Percentiles rank a stretch among this genome's conserved stretches.
Conservation (phyloP, 2,113 vertebrate species). For the Scatophagus argus region DNA sequence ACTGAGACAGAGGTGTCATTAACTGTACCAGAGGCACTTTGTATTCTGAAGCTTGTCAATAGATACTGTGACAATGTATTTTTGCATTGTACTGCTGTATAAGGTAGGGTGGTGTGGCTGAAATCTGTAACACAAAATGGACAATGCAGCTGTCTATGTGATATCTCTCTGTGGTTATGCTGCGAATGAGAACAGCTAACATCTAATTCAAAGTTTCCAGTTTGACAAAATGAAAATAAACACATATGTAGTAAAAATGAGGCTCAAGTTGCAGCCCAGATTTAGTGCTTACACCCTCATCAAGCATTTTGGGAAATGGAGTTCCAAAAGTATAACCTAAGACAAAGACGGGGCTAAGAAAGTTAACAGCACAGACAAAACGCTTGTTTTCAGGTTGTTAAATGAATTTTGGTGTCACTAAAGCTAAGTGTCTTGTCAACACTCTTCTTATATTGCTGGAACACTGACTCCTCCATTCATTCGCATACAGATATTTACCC, state of each 20-base stretch:
- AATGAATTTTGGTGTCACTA: too few relatives aligned
- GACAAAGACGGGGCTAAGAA: background rate
- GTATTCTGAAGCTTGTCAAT: slow-evolving; percentile 31
- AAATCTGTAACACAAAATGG: background rate
- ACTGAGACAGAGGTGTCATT: slow-evolving; percentile 30
- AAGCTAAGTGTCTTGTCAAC: background rate
- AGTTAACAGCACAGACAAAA: background rate
- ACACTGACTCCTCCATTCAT: background rate
- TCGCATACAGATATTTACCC: background rate
- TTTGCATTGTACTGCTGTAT: background rate
- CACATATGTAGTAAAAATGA: too few relatives aligned
- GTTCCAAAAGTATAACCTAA: background rate
- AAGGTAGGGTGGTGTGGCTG: background rate
- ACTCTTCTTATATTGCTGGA: background rate
- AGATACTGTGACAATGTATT: background rate
- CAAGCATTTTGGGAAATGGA: background rate
- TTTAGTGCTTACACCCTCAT: too few relatives aligned
- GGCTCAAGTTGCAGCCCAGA: too few relatives aligned
- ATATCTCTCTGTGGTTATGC: too few relatives aligned
- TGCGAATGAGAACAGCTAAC: too few relatives aligned
- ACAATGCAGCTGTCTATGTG: too few relatives aligned
- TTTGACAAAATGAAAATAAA: too few relatives aligned
- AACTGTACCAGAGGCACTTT: slow-evolving; percentile 9
- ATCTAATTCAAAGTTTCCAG: too few relatives aligned
- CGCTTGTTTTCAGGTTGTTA: too few relatives aligned